These are phyloP conservation scores for Liodrosophila aerea DNA, from an alignment of 2,888 invertebrate species.

Conservation along the genomic window DNA sequence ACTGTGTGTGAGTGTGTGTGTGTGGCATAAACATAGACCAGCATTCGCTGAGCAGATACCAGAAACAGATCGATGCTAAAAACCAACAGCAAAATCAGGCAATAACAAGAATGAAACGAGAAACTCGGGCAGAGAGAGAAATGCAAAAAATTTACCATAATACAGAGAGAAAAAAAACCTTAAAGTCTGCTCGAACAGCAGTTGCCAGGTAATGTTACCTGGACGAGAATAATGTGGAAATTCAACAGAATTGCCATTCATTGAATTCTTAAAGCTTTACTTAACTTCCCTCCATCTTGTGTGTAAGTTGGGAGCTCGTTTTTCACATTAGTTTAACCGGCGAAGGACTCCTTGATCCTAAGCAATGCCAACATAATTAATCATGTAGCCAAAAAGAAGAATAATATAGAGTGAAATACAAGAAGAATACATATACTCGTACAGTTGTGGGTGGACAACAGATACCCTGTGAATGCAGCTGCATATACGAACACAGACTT, in stretches of 20 bases:
- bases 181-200: too few relatives aligned
- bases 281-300: neutral
- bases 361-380: conserved; percentile 33
- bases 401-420: too few relatives aligned
- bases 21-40: conserved; percentile 33
- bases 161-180: too few relatives aligned
- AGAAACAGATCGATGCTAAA: conserved; percentile 44
- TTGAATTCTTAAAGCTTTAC: conserved; percentile 22
- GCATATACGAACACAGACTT: too few relatives aligned
- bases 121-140: neutral
- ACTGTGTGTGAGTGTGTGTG: conserved; percentile 8
- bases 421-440: too few relatives aligned
- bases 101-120: neutral
- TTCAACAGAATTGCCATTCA: conserved; percentile 2
- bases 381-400: conserved; percentile 24
- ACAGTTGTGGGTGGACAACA: neutral
- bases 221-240: neutral
- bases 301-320: conserved; percentile 33
- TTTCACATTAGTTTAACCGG: conserved; percentile 51
- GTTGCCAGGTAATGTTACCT: neutral
- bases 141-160: too few relatives aligned
- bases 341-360: conserved; percentile 16
- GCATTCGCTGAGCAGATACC: conserved; percentile 14
- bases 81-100: conserved; percentile 17
- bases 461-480: conserved; percentile 6